These are phyloP conservation scores for Dicaeum eximium DNA, from an alignment of 2,113 vertebrate genomes.

Conservation along the genomic window DNA sequence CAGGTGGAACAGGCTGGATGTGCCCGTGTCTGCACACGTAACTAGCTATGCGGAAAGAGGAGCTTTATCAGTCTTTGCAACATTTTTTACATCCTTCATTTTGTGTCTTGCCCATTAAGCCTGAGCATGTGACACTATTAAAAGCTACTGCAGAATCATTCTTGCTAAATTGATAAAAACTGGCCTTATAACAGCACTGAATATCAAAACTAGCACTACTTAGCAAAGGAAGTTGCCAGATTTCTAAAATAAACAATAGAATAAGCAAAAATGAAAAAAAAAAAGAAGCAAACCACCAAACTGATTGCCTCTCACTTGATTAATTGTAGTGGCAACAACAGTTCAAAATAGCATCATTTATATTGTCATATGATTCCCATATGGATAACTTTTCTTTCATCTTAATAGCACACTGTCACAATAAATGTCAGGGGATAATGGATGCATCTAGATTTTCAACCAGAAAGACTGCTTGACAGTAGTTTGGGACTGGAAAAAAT, in stretches of 20 bases:
- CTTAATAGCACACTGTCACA: background rate
- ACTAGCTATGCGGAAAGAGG: background rate
- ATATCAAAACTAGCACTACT: background rate
- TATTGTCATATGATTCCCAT: slow-evolving; percentile 38
- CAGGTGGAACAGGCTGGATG: background rate
- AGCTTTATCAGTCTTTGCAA: background rate
- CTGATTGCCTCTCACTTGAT: slow-evolving; percentile 11
- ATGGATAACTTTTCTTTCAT: slow-evolving; percentile 39
- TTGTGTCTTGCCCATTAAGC: background rate
- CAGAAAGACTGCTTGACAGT: background rate
- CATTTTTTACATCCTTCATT: background rate
- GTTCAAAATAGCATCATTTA: slow-evolving; percentile 32
- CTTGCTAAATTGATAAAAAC: background rate
- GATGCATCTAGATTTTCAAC: slow-evolving; percentile 1
- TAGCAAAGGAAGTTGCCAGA: background rate
- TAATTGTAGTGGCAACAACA: slow-evolving; percentile 52
- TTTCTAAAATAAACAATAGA: background rate
- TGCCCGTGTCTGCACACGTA: too few relatives aligned
- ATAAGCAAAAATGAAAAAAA: background rate
- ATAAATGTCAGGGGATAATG: slow-evolving; percentile 20
- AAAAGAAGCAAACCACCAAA: background rate
- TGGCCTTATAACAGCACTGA: background rate
- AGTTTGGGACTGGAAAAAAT: background rate
- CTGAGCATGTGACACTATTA: background rate
- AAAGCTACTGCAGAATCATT: background rate